Percentiles rank a stretch among this genome's conserved stretches.
phyloP scores from a whole-genome alignment of 23 tunicate genomes.

The Trididemnum clinides region DNA sequence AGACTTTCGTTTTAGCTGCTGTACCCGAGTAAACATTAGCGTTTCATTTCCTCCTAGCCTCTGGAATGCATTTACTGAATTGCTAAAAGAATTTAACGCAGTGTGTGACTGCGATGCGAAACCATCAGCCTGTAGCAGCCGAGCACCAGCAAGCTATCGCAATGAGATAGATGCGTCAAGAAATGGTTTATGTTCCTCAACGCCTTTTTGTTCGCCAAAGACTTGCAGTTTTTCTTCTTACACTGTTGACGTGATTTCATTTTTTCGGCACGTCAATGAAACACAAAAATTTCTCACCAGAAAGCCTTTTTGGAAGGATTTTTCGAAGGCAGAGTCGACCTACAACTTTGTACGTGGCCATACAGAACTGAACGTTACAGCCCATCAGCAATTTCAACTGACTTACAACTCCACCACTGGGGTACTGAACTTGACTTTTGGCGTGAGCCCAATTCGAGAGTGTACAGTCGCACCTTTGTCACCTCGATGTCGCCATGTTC shows the following conservation, averaged over 20 bases:
- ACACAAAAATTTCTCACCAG: slow-evolving; percentile 36
- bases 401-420: slow-evolving; percentile 53
- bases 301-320: slow-evolving; percentile 48
- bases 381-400: slow-evolving; percentile 26
- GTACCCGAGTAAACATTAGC: slow-evolving; percentile 31
- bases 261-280: slow-evolving; percentile 76
- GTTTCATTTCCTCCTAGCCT: slow-evolving; percentile 53
- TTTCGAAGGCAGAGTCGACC: slow-evolving; percentile 4
- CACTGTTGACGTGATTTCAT: slow-evolving; percentile 64
- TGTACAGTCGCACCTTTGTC: not conserved
- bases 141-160: not conserved
- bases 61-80: slow-evolving; percentile 62
- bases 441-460: slow-evolving; percentile 27
- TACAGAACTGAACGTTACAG: slow-evolving; percentile 39
- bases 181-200: not conserved
- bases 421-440: slow-evolving; percentile 60
- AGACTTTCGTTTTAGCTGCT: slow-evolving; percentile 5
- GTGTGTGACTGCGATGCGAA: slow-evolving; percentile 12
- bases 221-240: slow-evolving; percentile 1
- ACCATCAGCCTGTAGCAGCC: not conserved
- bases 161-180: slow-evolving; percentile 30
- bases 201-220: slow-evolving; percentile 21
- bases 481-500: not conserved
- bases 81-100: slow-evolving; percentile 56
- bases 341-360: slow-evolving; percentile 34